Percentiles rank a stretch among this genome's conserved stretches.
These are phyloP conservation scores for Chaetodon auriga DNA, from an alignment of 2,113 vertebrate genomes.

Conservation along the genomic window DNA sequence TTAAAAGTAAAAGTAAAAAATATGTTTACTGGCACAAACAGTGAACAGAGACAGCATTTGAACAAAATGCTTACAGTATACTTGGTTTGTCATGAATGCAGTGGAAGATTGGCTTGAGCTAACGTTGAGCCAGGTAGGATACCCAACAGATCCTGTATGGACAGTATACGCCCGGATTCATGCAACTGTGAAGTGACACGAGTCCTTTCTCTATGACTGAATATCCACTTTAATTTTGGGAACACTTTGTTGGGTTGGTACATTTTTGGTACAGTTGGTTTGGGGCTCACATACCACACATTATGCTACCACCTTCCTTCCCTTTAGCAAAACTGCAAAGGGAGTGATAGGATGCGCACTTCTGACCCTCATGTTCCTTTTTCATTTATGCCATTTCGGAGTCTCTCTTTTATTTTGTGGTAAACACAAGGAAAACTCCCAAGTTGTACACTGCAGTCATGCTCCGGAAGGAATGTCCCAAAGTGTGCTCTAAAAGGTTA, in stretches of 20 bases:
- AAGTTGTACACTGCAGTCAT: neutral
- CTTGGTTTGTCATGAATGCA: no score
- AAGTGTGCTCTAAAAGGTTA: slow-evolving; percentile 34
- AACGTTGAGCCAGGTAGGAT: no score
- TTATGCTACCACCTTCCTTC: neutral
- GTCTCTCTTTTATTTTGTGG: slow-evolving; percentile 2
- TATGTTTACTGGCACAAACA: no score
- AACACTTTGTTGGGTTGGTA: neutral
- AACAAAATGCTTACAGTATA: no score
- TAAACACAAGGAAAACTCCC: slow-evolving; percentile 11
- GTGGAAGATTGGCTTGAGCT: no score
- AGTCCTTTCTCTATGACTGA: neutral
- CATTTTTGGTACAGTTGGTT: neutral
- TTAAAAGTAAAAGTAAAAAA: no score
- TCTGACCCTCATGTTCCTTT: neutral
- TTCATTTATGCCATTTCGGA: slow-evolving; percentile 1
- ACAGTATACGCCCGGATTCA: neutral
- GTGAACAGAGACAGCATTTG: no score
- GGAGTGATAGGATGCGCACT: neutral
- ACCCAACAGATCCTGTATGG: no score
- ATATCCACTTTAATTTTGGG: neutral
- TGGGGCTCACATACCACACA: neutral
- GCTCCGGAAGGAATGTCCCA: neutral
- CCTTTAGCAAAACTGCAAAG: neutral
- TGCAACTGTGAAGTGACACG: neutral